These are phyloP conservation scores for Myathropa florea DNA, from an alignment of 2,888 invertebrate species.

Conservation along the genomic window DNA sequence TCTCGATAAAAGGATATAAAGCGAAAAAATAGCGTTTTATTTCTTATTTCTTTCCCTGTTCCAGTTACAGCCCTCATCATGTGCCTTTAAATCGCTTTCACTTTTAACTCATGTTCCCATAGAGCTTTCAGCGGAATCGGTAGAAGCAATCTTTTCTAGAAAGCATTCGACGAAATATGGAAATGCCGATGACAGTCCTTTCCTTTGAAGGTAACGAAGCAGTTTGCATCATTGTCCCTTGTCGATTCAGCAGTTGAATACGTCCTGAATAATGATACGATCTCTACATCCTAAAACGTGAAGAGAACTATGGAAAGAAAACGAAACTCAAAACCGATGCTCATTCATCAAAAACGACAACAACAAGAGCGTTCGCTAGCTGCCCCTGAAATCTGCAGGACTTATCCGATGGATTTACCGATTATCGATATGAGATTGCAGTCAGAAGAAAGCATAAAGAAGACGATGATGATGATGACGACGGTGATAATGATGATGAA, in stretches of 20 bases:
- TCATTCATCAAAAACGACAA: constrained; percentile 9
- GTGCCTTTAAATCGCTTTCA: constrained; percentile 24
- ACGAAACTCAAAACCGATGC: too few species aligned
- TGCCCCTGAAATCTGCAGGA: neutral
- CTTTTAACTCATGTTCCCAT: constrained; percentile 26
- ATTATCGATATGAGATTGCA: constrained; percentile 58
- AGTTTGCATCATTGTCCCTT: neutral
- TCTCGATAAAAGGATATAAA: constrained; percentile 23
- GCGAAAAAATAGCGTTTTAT: constrained; percentile 35
- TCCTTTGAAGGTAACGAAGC: neutral
- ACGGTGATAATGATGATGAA: constrained; percentile 51
- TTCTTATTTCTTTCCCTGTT: neutral
- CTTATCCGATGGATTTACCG: constrained; percentile 15
- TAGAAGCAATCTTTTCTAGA: constrained; percentile 24
- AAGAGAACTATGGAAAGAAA: too few species aligned
- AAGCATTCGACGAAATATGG: constrained; percentile 41
- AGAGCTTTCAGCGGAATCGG: neutral
- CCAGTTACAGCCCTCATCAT: neutral
- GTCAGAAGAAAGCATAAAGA: constrained; percentile 13
- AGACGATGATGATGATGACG: neutral
- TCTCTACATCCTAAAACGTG: too few species aligned
- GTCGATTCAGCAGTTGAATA: too few species aligned
- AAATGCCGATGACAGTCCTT: constrained; percentile 1
- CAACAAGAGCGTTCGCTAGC: constrained; percentile 15
- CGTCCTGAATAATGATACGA: too few species aligned